Evolutionary conservation across 2,797 vertebrate genomes (phyloP), one percentile per base, ranked within the genome.

Genomic region (Sus cebifrons): DNA sequence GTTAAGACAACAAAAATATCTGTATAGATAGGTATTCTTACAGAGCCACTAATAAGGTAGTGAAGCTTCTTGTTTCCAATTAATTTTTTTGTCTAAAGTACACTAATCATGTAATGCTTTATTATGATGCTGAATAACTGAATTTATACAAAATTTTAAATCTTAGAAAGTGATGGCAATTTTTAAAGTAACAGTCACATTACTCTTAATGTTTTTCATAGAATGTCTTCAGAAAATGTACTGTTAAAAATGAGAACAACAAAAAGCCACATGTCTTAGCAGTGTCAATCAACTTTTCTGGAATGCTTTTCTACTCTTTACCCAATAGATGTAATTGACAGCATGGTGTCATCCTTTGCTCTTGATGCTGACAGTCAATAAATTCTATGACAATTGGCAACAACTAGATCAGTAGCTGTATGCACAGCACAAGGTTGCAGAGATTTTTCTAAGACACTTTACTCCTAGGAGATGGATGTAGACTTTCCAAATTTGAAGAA

Each of bases 261-360:
- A 84, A 52, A 36, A 96, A 77, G 83, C 0, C 56, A 73, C 25
- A 3, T 70, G 68, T 93, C 75, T 94, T 74, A 81, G 27, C 74
- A 54, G 3, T 62, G 13, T 78, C 86, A 86, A 21, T 56, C 82
- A 68, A 3, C 83, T 85, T 96, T 93, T 83, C 40, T 68, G 62
- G 91, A 92, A 75, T 77, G n/a, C 20, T 25, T 79, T 92, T 77
- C 84, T 60, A 32, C 40, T 40, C 79, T 92, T 95, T 81, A 89
- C 54, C 25, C 60, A 81, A 67, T 27, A 21, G 8, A 14, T 74
- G 3, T 68, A 71, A 83, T 82, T 92, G 81, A 77, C 20, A 91
- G 52, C 52, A 60, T 68, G 64, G 68, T 83, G 11, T 58, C 77
- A 70, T 77, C 64, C 29, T 95, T 68, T 40, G 67, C 18, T 79